Base-by-base conservation (phyloP, 1,140 invertebrate genomes). In the Ladona fulva region DNA sequence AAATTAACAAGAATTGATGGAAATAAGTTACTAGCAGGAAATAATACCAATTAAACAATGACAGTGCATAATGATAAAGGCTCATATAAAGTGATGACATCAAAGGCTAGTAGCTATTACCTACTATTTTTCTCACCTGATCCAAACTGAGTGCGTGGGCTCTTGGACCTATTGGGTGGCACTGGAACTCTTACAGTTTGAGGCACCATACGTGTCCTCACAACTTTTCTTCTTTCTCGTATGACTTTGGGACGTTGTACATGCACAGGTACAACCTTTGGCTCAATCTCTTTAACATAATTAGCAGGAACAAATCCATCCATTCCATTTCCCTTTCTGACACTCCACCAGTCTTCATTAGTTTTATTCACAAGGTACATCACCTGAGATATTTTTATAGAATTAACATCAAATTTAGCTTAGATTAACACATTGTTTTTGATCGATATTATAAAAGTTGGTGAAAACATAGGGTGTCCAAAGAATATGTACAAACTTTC, bases 291-390 rank as follows among this genome's bases (percentile, higher is more conserved):
- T 29, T 92, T 90, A 0, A 99, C 95, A 85, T 99, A 99, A 85
- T 98, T 99, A 0, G 97, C 96, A 0, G 98, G 98, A 0, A 98
- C 97, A 86, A 98, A 99, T 14, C 97, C 97, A 82, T 99, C 97
- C 0, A 91, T 90, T 0, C 96, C 94, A 82, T 96, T 95, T 0
- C 90, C 89, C 86, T 97, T 98, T 16, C 96, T 87, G 6, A 99
- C 94, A 81, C 94, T 95, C 98, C 98, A 99, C 97, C 98, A 99
- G 85, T 99, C 98, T 0, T 92, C 90, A 85, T 99, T 99, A 0
- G 95, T 98, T 86, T 97, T 97, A 82, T 93, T 95, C 74, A 99
- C 87, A 0, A 99, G 86, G 81, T 97, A 93, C 93, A 99, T 95
- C 3, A 91, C 84, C 87, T 93, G 37, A 24, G 29, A 8, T 37